Evolutionary conservation across 2,797 vertebrate genomes (phyloP), one percentile per base, ranked within the genome.

Genomic region (Denticeps clupeoides): DNA sequence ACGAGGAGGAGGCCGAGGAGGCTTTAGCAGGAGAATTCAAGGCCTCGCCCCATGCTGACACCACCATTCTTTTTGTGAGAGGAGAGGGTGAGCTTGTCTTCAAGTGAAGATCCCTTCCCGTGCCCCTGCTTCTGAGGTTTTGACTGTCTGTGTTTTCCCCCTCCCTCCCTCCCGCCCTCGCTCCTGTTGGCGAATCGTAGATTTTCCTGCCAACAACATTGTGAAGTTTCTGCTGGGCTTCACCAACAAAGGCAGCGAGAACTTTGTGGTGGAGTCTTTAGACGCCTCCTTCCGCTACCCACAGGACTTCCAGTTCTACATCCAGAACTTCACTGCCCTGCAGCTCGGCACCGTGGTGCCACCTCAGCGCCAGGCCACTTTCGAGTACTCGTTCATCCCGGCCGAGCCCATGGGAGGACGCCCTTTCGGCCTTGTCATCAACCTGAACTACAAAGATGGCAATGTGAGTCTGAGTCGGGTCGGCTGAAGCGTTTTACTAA

Each of bases 281-380:
- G 94, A 97, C 22, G 94, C 94, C 4, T 99, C 94, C 0, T 98
- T 99, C 78, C 89, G 94, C 29, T 99, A 99, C 53, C 94, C 94
- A 45, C 89, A 98, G 68, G 94, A 99, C 70, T 98, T 93, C 56
- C 94, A 99, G 79, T 99, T 98, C 72, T 98, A 91, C 56, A 99
- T 99, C 70, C 94, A 99, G 84, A 98, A 99, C 77, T 99, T 99
- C 82, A 96, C 94, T 0, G 93, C 93, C 10, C 87, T 99, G 3
- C 86, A 90, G 72, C 79, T 99, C 38, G 87, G 89, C 47, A 90
- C 71, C 0, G 65, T 84, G 18, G 87, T 99, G 24, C 90, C 89
- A 1, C 81, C 91, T 1, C 77, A 87, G 69, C 82, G 81, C 52
- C 94, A 99, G 77, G 94, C 94, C 41, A 94, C 93, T 0, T 98